Percentiles rank a stretch among this genome's conserved stretches.
These are phyloP conservation scores for Ia io DNA, from an alignment of 2,113 vertebrate species.

Conservation along the genomic window DNA sequence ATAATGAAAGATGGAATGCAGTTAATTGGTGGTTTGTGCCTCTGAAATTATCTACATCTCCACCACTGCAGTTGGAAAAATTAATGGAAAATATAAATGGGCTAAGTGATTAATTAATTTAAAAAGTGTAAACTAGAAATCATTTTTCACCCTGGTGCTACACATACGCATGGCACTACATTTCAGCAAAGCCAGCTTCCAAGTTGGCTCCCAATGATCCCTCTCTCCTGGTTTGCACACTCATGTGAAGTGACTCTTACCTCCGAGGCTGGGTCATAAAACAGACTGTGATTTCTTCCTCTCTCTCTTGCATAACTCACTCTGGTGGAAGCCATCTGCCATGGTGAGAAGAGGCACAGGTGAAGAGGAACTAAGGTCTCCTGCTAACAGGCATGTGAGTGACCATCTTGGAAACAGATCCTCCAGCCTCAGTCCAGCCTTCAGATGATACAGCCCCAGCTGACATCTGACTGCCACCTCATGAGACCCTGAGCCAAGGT, in stretches of 20 bases:
- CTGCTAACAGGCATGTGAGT: not conserved
- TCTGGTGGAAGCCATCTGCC: not conserved
- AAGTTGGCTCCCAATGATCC: not conserved
- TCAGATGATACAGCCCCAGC: not conserved
- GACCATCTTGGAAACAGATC: not conserved
- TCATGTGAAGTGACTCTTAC: accelerated
- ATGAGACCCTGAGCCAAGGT: not conserved
- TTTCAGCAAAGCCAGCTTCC: not conserved
- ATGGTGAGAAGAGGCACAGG: not conserved
- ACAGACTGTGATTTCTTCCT: not conserved
- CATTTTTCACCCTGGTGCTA: not conserved
- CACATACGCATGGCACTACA: not conserved
- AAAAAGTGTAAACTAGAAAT: not conserved
- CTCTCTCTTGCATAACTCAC: not conserved
- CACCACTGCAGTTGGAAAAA: not conserved
- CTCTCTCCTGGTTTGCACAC: not conserved
- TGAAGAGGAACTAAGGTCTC: not conserved
- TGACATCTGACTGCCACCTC: not conserved
- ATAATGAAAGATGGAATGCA: not conserved
- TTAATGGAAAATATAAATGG: not conserved
- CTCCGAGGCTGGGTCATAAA: not conserved
- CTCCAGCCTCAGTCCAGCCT: not conserved
- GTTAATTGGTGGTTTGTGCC: not conserved
- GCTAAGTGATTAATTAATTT: not conserved
- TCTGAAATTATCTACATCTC: not conserved